Conservation (phyloP, 2,888 invertebrate species). For the Alviniconcha strummeri region DNA sequence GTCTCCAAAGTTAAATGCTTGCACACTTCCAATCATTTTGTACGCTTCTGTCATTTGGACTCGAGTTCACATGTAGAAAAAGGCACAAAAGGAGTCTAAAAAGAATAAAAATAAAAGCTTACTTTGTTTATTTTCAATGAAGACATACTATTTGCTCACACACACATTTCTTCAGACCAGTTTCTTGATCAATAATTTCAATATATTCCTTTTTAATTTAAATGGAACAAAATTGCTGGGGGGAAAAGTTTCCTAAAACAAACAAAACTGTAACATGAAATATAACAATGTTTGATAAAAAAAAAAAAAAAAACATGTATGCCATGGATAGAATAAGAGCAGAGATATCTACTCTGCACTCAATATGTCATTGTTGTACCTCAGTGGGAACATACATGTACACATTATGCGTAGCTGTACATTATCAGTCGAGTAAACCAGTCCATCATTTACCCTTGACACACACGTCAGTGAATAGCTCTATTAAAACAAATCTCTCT, state of each 20-base stretch:
- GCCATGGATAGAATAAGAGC: constrained; percentile 5
- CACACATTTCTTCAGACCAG: not conserved
- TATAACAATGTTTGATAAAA: too few species aligned
- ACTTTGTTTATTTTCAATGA: constrained; percentile 10
- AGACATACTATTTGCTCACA: not conserved
- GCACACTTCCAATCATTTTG: too few species aligned
- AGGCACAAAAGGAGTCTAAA: constrained; percentile 20
- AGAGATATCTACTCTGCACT: constrained; percentile 28
- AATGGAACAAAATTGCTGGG: not conserved
- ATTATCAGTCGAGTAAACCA: not conserved
- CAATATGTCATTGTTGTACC: not conserved
- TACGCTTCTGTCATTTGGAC: not conserved
- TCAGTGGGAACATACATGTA: not conserved
- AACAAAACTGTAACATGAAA: not conserved
- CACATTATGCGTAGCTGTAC: constrained; percentile 29
- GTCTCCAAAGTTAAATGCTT: too few species aligned
- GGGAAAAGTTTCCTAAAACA: not conserved
- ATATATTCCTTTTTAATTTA: too few species aligned
- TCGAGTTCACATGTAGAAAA: constrained; percentile 14
- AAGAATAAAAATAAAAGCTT: constrained; percentile 1
- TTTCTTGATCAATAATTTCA: constrained; percentile 5
- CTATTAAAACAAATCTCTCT: too few species aligned
- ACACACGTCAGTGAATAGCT: too few species aligned
- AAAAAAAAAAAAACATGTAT: not conserved
- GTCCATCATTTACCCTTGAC: not conserved